Evolutionary conservation across 2,797 vertebrate species (phyloP), one percentile per base, ranked within the genome.

Genomic region (Lagodon rhomboides): DNA sequence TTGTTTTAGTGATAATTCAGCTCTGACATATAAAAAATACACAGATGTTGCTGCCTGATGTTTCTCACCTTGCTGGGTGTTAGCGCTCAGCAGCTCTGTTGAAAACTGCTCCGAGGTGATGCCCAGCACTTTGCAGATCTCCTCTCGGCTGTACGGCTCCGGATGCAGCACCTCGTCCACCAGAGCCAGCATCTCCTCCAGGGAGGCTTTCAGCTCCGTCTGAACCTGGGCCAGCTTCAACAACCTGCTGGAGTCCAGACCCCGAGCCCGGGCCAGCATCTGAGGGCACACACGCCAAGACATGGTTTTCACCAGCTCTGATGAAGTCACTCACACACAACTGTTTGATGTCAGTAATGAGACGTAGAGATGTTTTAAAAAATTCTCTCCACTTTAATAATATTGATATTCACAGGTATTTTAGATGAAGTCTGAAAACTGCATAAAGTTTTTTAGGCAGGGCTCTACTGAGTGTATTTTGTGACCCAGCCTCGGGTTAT

Each of bases 161-260:
- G 95, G 94, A 83, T 99, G 98, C 80, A 99, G 91, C 79, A 95
- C 93, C 53, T 97, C 92, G 7, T 98, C 96, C 60, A 97, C 95
- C 85, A 97, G 88, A 80, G 84, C 67, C 90, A 97, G 85, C 97
- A 99, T 98, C 88, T 97, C 96, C 88, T 96, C 95, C 85, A 98
- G 93, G 79, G 93, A 96, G 30, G 95, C 89, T 65, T 94, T 92
- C 51, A 99, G 90, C 64, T 92, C 91, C 4, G 17, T 84, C 87
- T 99, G 98, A 38, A 98, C 95, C 80, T 98, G 96, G 22, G 92
- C 93, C 85, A 99, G 93, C 87, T 94, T 96, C 91, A 95, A n/a
- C 43, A 94, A 56, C 72, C 85, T 85, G 82, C 88, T 91, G 82
- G 95, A 95, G n/a, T 96, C 95, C 89, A 98, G 92, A 22, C 93